phyloP scores from a whole-genome alignment of 1,140 invertebrate genomes.

The Aphidius gifuensis region DNA sequence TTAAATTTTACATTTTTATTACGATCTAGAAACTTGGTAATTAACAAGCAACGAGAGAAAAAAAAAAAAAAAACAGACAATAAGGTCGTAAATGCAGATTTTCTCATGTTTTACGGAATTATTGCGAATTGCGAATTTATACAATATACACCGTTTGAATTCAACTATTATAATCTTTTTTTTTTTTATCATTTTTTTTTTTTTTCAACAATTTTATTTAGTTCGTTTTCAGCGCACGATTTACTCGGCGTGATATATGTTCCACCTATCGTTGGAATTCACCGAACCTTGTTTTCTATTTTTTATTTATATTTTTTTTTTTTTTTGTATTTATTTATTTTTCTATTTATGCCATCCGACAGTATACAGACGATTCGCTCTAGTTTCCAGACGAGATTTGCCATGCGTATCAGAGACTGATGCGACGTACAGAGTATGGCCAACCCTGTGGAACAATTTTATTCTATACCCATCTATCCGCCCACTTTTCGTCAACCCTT shows the following conservation, averaged over 20 bases:
- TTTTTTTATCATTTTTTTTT: too few relatives aligned
- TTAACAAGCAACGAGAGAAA: too few relatives aligned
- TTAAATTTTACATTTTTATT: too few relatives aligned
- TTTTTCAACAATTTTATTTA: constrained; percentile 1
- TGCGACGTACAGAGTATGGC: not conserved
- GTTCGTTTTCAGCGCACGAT: not conserved
- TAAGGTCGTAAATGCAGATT: too few relatives aligned
- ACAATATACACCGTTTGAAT: too few relatives aligned
- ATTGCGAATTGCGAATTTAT: too few relatives aligned
- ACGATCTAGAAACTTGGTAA: too few relatives aligned
- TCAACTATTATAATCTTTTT: too few relatives aligned
- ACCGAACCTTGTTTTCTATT: not conserved
- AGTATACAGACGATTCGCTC: constrained; percentile 10
- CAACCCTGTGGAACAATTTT: constrained; percentile 1
- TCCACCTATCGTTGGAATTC: too few relatives aligned
- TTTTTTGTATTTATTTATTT: not conserved
- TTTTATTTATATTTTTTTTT: not conserved
- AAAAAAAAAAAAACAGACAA: too few relatives aligned
- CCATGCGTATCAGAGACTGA: constrained; percentile 19
- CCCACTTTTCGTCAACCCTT: constrained; percentile 6
- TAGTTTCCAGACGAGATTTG: constrained; percentile 13
- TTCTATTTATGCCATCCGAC: not conserved
- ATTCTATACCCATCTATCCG: not conserved
- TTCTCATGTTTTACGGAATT: too few relatives aligned
- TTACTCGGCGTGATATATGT: too few relatives aligned